phyloP scores from a whole-genome alignment of 2,797 vertebrate species.

The Lates japonicus region DNA sequence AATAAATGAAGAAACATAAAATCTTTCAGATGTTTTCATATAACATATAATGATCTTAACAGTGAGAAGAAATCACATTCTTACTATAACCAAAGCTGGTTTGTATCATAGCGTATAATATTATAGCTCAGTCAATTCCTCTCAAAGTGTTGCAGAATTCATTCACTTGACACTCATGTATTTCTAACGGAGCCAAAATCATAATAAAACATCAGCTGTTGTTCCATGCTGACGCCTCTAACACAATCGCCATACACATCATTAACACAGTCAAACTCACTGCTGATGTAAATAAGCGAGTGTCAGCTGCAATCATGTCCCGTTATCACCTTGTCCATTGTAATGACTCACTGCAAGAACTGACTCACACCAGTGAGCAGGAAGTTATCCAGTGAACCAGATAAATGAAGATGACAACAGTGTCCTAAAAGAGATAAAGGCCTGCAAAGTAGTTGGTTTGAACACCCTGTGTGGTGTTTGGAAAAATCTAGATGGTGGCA shows the following conservation, averaged over 20 bases:
- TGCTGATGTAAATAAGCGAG: conserved; percentile 19
- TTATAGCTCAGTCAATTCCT: neutral
- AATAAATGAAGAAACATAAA: neutral
- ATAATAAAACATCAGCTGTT: neutral
- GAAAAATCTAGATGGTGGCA: neutral
- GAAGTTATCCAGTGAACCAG: neutral
- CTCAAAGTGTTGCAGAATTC: neutral
- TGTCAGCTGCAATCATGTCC: conserved; percentile 18
- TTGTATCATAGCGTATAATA: neutral
- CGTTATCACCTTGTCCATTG: conserved; percentile 28
- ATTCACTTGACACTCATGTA: neutral
- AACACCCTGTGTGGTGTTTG: neutral
- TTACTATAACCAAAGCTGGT: neutral
- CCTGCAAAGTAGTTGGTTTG: neutral
- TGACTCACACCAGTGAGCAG: conserved; percentile 30
- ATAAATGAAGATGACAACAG: neutral
- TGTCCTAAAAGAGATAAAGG: neutral
- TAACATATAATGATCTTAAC: too few species aligned
- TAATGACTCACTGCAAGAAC: conserved; percentile 13
- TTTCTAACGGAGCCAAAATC: neutral
- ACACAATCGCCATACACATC: neutral
- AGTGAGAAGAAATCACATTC: too few species aligned
- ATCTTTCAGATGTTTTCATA: too few species aligned
- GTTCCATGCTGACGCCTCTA: neutral
- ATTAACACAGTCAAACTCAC: conserved; percentile 5